Evolutionary conservation across 2,113 vertebrate genomes (phyloP).

Genomic region (Daubentonia madagascariensis): DNA sequence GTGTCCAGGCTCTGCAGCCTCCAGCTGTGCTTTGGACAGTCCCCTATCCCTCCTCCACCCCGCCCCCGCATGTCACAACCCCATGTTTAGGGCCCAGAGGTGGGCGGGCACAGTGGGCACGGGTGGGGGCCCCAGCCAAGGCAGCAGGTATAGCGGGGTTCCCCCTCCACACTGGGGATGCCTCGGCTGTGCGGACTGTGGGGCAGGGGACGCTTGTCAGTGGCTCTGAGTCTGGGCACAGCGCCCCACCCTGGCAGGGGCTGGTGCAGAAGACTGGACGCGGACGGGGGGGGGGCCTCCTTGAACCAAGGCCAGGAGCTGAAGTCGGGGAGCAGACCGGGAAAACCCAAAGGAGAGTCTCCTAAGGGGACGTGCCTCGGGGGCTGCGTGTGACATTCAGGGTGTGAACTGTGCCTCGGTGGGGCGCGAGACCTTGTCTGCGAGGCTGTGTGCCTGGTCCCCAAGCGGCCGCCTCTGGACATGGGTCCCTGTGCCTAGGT

Average conservation of each 20-base stretch:
- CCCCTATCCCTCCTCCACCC: background rate
- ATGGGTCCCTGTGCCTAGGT: background rate
- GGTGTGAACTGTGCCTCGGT: slow-evolving; percentile 34
- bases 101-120: slow-evolving; percentile 57
- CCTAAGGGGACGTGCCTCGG: background rate
- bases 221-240: slow-evolving; percentile 36
- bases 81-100: slow-evolving; percentile 55
- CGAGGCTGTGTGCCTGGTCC: background rate
- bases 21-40: slow-evolving; percentile 35
- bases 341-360: background rate
- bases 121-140: slow-evolving; percentile 48
- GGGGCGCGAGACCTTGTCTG: background rate
- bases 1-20: slow-evolving; percentile 57
- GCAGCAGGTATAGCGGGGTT: slow-evolving; percentile 51
- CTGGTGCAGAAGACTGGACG: slow-evolving; percentile 30
- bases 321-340: background rate
- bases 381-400: slow-evolving; percentile 41
- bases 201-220: slow-evolving; percentile 32
- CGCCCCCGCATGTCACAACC: slow-evolving; percentile 32
- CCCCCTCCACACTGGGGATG: slow-evolving; percentile 15
- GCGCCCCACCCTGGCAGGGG: slow-evolving; percentile 46
- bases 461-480: background rate
- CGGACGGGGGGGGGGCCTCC: background rate
- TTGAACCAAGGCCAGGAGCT: background rate
- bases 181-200: slow-evolving; percentile 34